These are phyloP conservation scores for Cryptus armator DNA, from an alignment of 2,888 invertebrate species.

Conservation along the genomic window DNA sequence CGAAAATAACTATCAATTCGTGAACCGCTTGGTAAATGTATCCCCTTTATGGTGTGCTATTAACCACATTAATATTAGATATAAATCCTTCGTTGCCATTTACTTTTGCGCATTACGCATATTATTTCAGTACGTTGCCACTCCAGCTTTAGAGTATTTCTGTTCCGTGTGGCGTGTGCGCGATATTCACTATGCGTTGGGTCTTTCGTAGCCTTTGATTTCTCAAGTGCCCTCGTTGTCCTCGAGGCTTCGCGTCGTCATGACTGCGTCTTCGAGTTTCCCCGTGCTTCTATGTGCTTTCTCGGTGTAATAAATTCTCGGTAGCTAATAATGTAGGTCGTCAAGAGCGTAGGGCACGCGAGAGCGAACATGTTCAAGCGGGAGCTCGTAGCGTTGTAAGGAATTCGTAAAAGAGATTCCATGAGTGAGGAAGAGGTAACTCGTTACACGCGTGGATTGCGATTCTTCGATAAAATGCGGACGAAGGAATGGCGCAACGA, in stretches of 20 bases:
- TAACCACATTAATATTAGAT: too few relatives aligned
- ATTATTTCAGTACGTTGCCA: too few relatives aligned
- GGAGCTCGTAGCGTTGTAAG: conserved; percentile 43
- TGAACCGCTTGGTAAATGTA: too few relatives aligned
- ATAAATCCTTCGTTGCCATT: too few relatives aligned
- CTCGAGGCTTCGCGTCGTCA: not conserved
- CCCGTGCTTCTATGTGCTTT: not conserved
- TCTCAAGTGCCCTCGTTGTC: not conserved
- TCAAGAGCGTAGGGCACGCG: not conserved
- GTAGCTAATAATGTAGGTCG: not conserved
- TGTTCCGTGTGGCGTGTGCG: too few relatives aligned
- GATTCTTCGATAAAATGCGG: conserved; percentile 73
- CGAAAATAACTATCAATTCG: too few relatives aligned
- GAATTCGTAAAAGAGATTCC: conserved; percentile 71
- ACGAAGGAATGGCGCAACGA: conserved; percentile 73
- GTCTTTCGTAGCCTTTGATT: not conserved
- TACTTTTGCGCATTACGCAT: too few relatives aligned
- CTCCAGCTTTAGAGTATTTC: too few relatives aligned
- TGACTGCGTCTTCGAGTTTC: not conserved
- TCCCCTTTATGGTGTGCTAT: too few relatives aligned
- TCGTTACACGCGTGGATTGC: conserved; percentile 79
- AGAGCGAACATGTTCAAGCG: not conserved
- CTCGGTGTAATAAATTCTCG: not conserved
- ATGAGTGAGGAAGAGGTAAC: conserved; percentile 66
- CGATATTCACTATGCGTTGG: too few relatives aligned